A percentile compares a stretch with the other conserved stretches of the same genome.
Evolutionary conservation across 2,113 vertebrate genomes (phyloP).

Genomic region (Amia ocellicauda): DNA sequence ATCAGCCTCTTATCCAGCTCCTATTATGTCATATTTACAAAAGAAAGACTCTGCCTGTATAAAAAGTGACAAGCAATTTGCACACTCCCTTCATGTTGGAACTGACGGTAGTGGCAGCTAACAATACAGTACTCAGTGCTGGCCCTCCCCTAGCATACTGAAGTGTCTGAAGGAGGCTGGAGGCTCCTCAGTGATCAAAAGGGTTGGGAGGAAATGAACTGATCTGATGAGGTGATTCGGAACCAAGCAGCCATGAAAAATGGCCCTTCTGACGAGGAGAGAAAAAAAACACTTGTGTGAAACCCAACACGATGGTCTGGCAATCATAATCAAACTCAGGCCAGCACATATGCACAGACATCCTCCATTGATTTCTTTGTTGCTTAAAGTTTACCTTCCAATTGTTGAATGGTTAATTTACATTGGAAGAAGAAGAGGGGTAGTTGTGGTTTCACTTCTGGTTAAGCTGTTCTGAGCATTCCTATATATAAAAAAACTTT

Average conservation of each 20-base stretch:
- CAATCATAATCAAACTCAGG: background rate
- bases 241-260: conserved; percentile 47
- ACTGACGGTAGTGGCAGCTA: background rate
- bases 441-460: too few relatives aligned
- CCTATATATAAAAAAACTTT: too few relatives aligned
- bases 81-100: background rate
- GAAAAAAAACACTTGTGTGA: background rate
- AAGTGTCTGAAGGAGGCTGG: background rate
- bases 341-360: too few relatives aligned
- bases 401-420: too few relatives aligned
- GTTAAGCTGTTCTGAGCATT: too few relatives aligned
- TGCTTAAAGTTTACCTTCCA: too few relatives aligned
- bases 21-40: background rate
- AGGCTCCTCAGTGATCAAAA: conserved; percentile 28
- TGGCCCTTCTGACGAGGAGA: conserved; percentile 41
- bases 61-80: conserved; percentile 4
- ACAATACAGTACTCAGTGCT: background rate
- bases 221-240: conserved; percentile 46
- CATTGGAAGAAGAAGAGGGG: too few relatives aligned
- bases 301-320: conserved; percentile 32
- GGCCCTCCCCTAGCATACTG: conserved; percentile 13
- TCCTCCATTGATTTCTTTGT: too few relatives aligned
- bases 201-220: conserved; percentile 29
- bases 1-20: background rate
- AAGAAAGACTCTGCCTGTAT: background rate